Evolutionary conservation across 2,888 invertebrate species (phyloP).

Genomic region (Agelastica alni): DNA sequence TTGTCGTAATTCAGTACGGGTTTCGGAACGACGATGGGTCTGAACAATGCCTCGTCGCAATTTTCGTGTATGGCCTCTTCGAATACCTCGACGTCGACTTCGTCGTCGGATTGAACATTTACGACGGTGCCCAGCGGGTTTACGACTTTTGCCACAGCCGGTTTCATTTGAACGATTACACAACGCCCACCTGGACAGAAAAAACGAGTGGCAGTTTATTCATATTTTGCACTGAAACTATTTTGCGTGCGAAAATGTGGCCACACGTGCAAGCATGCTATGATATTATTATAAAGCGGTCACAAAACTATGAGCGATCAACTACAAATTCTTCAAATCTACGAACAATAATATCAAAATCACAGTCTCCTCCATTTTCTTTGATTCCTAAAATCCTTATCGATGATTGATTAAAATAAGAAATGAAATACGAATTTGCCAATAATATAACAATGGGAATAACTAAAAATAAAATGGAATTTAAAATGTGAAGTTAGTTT

Average conservation of each 20-base stretch:
- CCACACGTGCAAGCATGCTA: slow-evolving; percentile 28
- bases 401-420: no score
- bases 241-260: slow-evolving; percentile 13
- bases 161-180: slow-evolving; percentile 56
- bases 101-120: slow-evolving; percentile 57
- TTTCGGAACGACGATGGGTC: slow-evolving; percentile 66
- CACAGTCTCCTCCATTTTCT: no score
- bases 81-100: slow-evolving; percentile 45
- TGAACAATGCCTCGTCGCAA: slow-evolving; percentile 71
- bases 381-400: no score
- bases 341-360: no score
- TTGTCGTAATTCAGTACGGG: slow-evolving; percentile 45
- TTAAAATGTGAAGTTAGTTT: no score
- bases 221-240: slow-evolving; percentile 40
- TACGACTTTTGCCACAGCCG: slow-evolving; percentile 69
- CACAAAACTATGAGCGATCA: slow-evolving; percentile 15
- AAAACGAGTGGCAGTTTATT: slow-evolving; percentile 79
- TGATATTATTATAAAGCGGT: slow-evolving; percentile 20
- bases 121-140: slow-evolving; percentile 78
- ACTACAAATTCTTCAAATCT: no score
- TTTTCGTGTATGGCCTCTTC: slow-evolving; percentile 61
- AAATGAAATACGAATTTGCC: no score
- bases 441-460: no score
- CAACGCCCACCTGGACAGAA: slow-evolving; percentile 72
- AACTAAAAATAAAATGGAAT: no score